Evolutionary conservation across 1,140 invertebrate genomes (phyloP), one percentile per base, ranked within the genome.

Genomic region (Periplaneta americana): DNA sequence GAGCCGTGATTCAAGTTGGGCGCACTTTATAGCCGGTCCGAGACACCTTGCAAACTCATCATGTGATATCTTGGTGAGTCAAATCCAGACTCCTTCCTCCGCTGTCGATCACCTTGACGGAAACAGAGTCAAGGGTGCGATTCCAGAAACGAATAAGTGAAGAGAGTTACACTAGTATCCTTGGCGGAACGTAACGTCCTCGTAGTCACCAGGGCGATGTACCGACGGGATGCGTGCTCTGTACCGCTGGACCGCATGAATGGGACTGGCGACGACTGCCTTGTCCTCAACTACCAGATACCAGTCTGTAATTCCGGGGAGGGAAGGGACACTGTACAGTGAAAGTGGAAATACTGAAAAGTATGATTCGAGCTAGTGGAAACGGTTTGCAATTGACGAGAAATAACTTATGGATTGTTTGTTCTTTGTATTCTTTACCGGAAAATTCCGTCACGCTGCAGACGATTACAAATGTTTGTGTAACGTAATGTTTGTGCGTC

Each of bases 1-100:
- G 86, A 86, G 85, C 22, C 8, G 15, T 11, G 22, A n/a, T 9
- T 66, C 22, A n/a, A 28, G n/a, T 28, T 66, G 48, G 22, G 48
- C 13, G 48, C 22, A n/a, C n/a, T 66, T 66, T 66, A 66, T 66
- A 66, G 22, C 48, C 22, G 48, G 11, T n/a, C 22, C 48, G 6
- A 66, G n/a, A n/a, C 48, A 66, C 48, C 48, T 66, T 66, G 48
- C 48, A 66, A 11, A n/a, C 48, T n/a, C 48, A 66, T 66, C 48
- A 66, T 66, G 48, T 66, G 48, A 66, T n/a, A n/a, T n/a, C n/a
- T n/a, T n/a, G n/a, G n/a, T n/a, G n/a, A n/a, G n/a, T n/a, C n/a
- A n/a, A n/a, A n/a, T 66, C 28, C 22, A 66, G 48, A 10, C 22
- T 66, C 48, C 48, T n/a, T 66, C 48, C 48, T 28, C 28, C n/a